Base-by-base conservation (phyloP, 2,113 vertebrate genomes). In the Phrynosoma blainvillii region DNA sequence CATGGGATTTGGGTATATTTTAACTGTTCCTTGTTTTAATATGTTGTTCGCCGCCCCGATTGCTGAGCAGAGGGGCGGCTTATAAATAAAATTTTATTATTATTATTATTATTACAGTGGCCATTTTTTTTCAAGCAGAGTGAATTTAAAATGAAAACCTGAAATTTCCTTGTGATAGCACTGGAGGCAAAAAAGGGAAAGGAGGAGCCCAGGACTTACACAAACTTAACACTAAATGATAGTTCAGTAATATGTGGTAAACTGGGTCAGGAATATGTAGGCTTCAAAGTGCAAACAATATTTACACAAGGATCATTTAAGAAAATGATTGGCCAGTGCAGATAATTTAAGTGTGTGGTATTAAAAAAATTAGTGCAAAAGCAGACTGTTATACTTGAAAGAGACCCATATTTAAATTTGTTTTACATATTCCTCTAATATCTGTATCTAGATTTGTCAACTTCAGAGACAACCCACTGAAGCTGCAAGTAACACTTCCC, bases 381-480 rank as follows among this genome's bases (percentile, higher is more conserved):
- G 23, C 21, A 68, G 87, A 83, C 70, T 76, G 54, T 78, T 87
- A 87, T 9, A 6, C 76, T 92, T 93, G 40, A 80, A 84, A 75
- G 2, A 52, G 40, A 14, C 42, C 68, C n/a, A 18, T 40, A 3
- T 20, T 65, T 40, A 18, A 20, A 21, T 47, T n/a, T n/a, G n/a
- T 59, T 65, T 13, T 42, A 13, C 90, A 89, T 88, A 84, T 1
- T 93, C 89, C 93, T 93, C 56, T 93, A 87, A 71, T 93, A 32
- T 59, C 32, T 66, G 23, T 92, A 94, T 87, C 90, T 93, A 99
- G 98, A 96, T 99, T 99, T 96, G 98, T 99, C 90, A 99, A 99
- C 95, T 99, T 99, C 92, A 96, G 98, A 95, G 99, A 98, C 95
- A 99, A 99, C 70, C 99, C 98, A 9, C 85, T 99, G 93, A 97